phyloP scores from a whole-genome alignment of 2,888 invertebrate species.

The Ormyrus nitidulus region DNA sequence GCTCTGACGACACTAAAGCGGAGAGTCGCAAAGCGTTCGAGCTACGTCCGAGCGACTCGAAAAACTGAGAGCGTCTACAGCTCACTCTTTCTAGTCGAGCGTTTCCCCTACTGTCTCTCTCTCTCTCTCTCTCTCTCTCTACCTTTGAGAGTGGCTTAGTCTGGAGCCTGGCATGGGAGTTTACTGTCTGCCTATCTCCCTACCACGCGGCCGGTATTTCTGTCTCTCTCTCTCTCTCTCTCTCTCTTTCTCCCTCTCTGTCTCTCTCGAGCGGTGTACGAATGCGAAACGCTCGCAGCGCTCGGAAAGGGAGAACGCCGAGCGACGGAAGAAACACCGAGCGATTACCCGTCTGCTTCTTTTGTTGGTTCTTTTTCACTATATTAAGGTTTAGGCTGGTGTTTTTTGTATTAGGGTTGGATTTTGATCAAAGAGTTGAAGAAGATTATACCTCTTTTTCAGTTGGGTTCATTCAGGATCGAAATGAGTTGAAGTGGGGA shows the following conservation, averaged over 20 bases:
- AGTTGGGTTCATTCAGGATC: too few relatives aligned
- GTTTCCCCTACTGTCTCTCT: not conserved
- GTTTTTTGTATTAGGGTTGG: too few relatives aligned
- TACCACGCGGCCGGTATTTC: not conserved
- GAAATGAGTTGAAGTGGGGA: too few relatives aligned
- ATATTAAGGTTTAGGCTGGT: too few relatives aligned
- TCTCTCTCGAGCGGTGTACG: not conserved
- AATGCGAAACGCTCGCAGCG: conserved; percentile 13
- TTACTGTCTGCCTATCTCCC: not conserved
- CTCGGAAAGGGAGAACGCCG: conserved; percentile 11
- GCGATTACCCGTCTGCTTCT: not conserved
- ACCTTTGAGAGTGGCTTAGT: not conserved
- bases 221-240: conserved; percentile 9
- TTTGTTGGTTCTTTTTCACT: too few relatives aligned
- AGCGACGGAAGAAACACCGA: conserved; percentile 3
- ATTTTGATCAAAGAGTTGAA: too few relatives aligned
- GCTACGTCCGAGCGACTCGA: conserved; percentile 7
- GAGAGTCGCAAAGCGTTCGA: not conserved
- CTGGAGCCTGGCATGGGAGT: too few relatives aligned
- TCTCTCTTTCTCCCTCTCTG: not conserved
- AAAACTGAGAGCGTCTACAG: conserved; percentile 19
- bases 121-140: not conserved
- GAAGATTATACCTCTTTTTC: too few relatives aligned
- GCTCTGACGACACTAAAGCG: too few relatives aligned
- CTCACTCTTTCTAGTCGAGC: not conserved